A percentile compares a stretch with the other conserved stretches of the same genome.
phyloP scores from a whole-genome alignment of 2,888 invertebrate genomes.

The Rotaria socialis region DNA sequence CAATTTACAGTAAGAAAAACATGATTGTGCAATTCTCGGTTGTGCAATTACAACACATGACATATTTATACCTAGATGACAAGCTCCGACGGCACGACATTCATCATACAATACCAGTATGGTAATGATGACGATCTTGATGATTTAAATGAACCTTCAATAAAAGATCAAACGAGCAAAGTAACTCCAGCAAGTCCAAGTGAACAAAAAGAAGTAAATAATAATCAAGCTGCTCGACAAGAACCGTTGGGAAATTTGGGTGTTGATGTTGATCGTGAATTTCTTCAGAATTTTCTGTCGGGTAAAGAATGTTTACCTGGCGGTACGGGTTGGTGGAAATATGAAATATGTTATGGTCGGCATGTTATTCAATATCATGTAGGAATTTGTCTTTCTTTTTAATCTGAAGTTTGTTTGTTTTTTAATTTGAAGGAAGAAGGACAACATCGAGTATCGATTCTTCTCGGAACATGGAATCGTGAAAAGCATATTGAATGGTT shows the following conservation, averaged over 20 bases:
- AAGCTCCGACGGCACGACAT: slow-evolving; percentile 38
- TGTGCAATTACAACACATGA: background rate
- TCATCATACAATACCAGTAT: slow-evolving; percentile 40
- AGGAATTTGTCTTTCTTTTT: background rate
- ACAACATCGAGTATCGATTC: slow-evolving; percentile 69
- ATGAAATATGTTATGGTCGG: slow-evolving; percentile 89
- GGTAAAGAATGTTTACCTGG: slow-evolving; percentile 42
- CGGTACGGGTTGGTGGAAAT: slow-evolving; percentile 83
- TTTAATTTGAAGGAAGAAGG: slow-evolving; percentile 59
- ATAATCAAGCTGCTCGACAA: background rate
- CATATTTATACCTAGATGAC: slow-evolving; percentile 40
- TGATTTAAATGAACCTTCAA: background rate
- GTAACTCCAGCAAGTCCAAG: background rate
- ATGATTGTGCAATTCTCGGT: background rate
- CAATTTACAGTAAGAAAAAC: background rate
- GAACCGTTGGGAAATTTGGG: background rate
- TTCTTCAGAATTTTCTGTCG: slow-evolving; percentile 40
- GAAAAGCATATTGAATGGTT: slow-evolving; percentile 80
- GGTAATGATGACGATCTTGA: background rate
- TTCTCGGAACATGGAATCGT: slow-evolving; percentile 75
- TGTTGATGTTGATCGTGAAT: slow-evolving; percentile 10
- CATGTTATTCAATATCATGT: slow-evolving; percentile 80
- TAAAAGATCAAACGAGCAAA: background rate
- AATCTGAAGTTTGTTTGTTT: background rate
- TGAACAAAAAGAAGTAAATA: background rate